Conservation (phyloP, 2,113 vertebrate genomes). For the Lophotis ruficrista region DNA sequence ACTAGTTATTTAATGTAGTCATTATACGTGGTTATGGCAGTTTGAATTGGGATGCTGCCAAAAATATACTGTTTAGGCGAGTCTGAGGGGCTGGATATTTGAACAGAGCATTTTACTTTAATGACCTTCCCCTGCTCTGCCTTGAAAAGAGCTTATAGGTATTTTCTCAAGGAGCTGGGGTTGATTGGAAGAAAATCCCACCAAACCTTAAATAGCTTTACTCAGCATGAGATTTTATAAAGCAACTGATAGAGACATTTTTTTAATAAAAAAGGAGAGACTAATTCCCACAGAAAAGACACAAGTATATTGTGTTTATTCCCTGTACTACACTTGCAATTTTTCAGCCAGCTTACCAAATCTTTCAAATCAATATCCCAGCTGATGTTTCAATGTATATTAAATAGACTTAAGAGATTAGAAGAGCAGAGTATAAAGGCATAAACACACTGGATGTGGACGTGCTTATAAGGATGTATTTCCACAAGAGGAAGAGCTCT, state of each 20-base stretch:
- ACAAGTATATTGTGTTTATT: background rate
- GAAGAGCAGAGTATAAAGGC: background rate
- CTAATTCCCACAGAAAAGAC: background rate
- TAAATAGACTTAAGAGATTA: too few relatives aligned
- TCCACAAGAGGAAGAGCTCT: background rate
- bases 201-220: background rate
- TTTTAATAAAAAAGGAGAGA: background rate
- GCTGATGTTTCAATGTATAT: too few relatives aligned
- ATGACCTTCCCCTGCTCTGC: background rate
- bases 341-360: background rate
- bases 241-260: background rate
- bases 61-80: background rate
- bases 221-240: background rate
- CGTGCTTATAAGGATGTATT: background rate
- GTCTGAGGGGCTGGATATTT: background rate
- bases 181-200: background rate
- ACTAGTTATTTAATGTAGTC: constrained; percentile 20
- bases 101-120: constrained; percentile 13
- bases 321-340: background rate
- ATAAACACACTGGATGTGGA: background rate
- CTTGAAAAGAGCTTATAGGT: background rate
- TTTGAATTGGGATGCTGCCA: constrained; percentile 9
- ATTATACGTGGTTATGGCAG: background rate
- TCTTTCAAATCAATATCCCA: background rate
- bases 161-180: background rate